Conservation (phyloP, 2,113 vertebrate genomes). For the Coreoperca whiteheadi region DNA sequence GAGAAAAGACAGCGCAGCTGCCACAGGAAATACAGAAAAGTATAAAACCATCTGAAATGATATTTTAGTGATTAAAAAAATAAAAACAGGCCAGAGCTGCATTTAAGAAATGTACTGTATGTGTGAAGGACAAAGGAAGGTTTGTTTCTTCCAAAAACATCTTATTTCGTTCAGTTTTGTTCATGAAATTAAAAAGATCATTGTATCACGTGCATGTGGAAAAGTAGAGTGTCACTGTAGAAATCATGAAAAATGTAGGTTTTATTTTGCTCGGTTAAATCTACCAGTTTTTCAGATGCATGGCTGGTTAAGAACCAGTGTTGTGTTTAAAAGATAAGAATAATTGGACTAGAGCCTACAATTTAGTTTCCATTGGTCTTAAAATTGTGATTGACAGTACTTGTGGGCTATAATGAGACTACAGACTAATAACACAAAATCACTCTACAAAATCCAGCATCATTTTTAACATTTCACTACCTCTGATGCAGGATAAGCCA, state of each 20-base stretch:
- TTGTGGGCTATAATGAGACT: background rate
- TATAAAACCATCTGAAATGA: conserved; percentile 26
- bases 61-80: conserved; percentile 26
- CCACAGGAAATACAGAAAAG: conserved; percentile 55
- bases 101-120: background rate
- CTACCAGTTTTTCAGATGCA: background rate
- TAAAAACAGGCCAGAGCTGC: background rate
- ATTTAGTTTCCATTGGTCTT: background rate
- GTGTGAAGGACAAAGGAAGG: background rate
- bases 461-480: conserved; percentile 16
- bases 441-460: background rate
- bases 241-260: background rate
- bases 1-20: conserved; percentile 63
- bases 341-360: background rate
- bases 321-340: too few species aligned
- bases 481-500: conserved; percentile 6
- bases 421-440: conserved; percentile 21
- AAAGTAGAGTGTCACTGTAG: background rate
- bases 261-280: background rate
- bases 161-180: background rate
- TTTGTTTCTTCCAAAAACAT: conserved; percentile 5
- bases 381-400: conserved; percentile 13
- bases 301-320: background rate
- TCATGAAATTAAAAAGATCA: background rate
- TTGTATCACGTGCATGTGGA: background rate